Conservation (phyloP, 92 coral and sea anemone genomes). For the Actinernus sp. region DNA sequence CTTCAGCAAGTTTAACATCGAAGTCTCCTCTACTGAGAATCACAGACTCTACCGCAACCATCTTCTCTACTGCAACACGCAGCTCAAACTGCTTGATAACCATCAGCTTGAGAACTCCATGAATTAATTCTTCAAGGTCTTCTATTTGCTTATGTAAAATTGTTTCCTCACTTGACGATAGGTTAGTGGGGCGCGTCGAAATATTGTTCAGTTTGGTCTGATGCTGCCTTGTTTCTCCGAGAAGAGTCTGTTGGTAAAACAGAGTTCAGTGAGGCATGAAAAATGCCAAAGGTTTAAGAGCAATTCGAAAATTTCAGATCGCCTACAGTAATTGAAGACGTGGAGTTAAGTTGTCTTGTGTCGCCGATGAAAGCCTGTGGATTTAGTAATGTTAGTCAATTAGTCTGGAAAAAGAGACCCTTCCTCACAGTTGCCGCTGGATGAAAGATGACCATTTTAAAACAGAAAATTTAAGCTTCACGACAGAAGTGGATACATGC, state of each 20-base stretch:
- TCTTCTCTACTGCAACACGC: slow-evolving; percentile 52
- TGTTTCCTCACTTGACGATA: slow-evolving; percentile 28
- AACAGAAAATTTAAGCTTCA: too few species aligned
- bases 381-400: too few species aligned
- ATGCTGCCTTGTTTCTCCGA: slow-evolving; percentile 41
- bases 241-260: slow-evolving; percentile 40
- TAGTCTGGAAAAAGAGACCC: too few species aligned
- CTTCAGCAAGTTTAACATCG: slow-evolving; percentile 70
- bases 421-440: too few species aligned
- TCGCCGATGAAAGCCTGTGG: too few species aligned
- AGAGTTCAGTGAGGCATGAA: too few species aligned
- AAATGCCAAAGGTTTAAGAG: too few species aligned
- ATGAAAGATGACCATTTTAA: too few species aligned
- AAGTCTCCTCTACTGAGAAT: slow-evolving; percentile 62
- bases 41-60: slow-evolving; percentile 57
- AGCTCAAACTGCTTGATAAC: slow-evolving; percentile 61
- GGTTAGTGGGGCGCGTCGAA: slow-evolving; percentile 20
- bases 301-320: background rate
- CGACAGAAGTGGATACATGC: too few species aligned
- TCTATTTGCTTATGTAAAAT: slow-evolving; percentile 33
- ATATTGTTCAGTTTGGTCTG: slow-evolving; percentile 45
- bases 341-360: too few species aligned
- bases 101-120: slow-evolving; percentile 72
- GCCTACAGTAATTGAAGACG: too few species aligned
- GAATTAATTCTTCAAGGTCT: slow-evolving; percentile 69